A percentile compares a stretch with the other conserved stretches of the same genome.
phyloP scores from a whole-genome alignment of 2,797 vertebrate genomes.

The Neostethus bicornis region DNA sequence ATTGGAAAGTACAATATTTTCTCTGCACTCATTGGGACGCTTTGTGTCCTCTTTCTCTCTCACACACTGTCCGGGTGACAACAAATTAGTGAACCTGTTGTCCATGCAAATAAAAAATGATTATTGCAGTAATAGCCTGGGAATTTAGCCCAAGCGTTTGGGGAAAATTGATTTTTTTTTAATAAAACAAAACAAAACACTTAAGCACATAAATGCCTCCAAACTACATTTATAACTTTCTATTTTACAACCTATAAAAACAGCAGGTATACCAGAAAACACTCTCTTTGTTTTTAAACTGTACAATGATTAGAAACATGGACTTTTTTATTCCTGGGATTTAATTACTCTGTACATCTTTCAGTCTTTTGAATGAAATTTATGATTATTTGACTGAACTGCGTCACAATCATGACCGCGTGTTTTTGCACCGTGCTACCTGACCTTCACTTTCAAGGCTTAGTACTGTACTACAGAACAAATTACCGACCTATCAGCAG shows the following conservation, averaged over 20 bases:
- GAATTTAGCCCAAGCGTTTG: background rate
- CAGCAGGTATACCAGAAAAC: conserved; percentile 10
- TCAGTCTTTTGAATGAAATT: background rate
- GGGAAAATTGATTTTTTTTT: background rate
- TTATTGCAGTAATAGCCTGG: conserved; percentile 1
- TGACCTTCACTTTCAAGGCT: conserved; percentile 37
- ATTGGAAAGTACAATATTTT: background rate
- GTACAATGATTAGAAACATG: conserved; percentile 3
- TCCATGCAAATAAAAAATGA: background rate
- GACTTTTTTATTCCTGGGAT: conserved; percentile 22
- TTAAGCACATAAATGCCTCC: background rate
- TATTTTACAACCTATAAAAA: conserved; percentile 10
- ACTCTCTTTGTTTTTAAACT: conserved; percentile 12
- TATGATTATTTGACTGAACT: conserved; percentile 3
- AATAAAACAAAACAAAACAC: background rate
- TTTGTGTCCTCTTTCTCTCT: background rate
- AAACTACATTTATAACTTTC: background rate
- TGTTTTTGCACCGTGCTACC: conserved; percentile 29
- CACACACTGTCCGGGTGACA: background rate
- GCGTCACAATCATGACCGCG: conserved; percentile 23
- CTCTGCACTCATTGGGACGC: background rate
- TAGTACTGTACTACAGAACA: conserved; percentile 32
- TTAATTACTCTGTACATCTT: conserved; percentile 11
- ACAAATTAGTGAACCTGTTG: background rate
- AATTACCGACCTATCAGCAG: conserved; percentile 44